phyloP scores from a whole-genome alignment of 1,140 invertebrate species.

The Psix sp. region DNA sequence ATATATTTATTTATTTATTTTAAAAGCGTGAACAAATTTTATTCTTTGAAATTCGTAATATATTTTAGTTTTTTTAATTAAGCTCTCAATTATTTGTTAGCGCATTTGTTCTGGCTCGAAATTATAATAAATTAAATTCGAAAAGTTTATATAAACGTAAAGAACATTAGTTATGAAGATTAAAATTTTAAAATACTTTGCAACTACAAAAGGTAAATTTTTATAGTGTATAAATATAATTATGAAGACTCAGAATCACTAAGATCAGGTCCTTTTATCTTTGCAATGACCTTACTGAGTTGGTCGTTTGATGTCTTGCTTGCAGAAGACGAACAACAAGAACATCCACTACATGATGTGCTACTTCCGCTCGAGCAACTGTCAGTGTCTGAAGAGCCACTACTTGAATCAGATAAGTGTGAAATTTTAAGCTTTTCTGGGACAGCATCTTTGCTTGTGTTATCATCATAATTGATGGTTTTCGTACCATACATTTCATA shows the following conservation, averaged over 20 bases:
- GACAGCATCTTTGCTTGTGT: no score
- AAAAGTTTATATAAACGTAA: no score
- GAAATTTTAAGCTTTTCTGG: no score
- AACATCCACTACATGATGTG: neutral
- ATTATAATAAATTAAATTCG: no score
- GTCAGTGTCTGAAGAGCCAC: neutral
- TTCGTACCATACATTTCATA: conserved; percentile 33
- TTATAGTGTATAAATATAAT: neutral
- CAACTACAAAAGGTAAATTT: conserved; percentile 10
- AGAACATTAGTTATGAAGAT: no score
- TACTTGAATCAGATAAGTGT: conserved; percentile 1
- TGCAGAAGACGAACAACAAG: no score
- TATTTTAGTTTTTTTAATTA: conserved; percentile 5
- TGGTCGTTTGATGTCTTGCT: neutral
- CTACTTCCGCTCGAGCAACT: neutral
- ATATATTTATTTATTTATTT: no score
- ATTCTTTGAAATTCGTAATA: no score
- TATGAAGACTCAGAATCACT: conserved; percentile 6
- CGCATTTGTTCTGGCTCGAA: no score
- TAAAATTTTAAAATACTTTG: no score
- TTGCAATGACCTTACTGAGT: neutral
- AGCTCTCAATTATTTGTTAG: no score
- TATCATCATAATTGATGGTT: conserved; percentile 27
- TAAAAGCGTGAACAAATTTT: no score
- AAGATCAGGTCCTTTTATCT: conserved; percentile 3